These are phyloP conservation scores for Himalopsyche kuldschensis DNA, from an alignment of 2,888 invertebrate genomes.

Conservation along the genomic window DNA sequence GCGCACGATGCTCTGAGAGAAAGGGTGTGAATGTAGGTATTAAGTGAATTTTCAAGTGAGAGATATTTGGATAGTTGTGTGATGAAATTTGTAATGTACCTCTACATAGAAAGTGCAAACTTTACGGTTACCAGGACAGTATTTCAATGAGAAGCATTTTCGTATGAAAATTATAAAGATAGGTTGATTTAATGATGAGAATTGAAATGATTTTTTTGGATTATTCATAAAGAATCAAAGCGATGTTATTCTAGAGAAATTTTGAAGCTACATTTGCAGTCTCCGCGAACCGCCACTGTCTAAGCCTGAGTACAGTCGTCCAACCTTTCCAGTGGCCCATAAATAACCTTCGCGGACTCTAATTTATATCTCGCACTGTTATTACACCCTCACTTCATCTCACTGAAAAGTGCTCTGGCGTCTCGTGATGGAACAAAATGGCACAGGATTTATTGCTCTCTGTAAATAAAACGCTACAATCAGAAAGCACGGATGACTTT, in stretches of 20 bases:
- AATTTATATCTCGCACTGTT: constrained; percentile 36
- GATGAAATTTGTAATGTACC: no score
- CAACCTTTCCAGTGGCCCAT: constrained; percentile 25
- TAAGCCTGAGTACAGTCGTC: not conserved
- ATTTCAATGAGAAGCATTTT: no score
- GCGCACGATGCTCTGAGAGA: no score
- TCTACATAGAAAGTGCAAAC: no score
- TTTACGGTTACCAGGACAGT: no score
- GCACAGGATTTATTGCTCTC: constrained; percentile 5
- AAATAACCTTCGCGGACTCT: constrained; percentile 32
- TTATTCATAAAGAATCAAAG: no score
- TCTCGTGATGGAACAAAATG: constrained; percentile 12
- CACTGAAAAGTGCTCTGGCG: constrained; percentile 5
- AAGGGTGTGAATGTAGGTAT: no score
- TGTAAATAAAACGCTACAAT: not conserved
- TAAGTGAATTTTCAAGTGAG: no score
- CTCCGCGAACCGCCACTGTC: not conserved
- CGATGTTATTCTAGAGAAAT: not conserved
- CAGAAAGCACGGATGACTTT: not conserved
- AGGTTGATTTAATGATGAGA: no score
- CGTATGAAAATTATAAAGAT: no score
- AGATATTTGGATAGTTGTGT: no score
- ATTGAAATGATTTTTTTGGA: no score
- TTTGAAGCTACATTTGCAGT: not conserved
- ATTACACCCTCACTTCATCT: constrained; percentile 31